Base-by-base conservation (phyloP, 2,113 vertebrate genomes). In the Orycteropus afer region DNA sequence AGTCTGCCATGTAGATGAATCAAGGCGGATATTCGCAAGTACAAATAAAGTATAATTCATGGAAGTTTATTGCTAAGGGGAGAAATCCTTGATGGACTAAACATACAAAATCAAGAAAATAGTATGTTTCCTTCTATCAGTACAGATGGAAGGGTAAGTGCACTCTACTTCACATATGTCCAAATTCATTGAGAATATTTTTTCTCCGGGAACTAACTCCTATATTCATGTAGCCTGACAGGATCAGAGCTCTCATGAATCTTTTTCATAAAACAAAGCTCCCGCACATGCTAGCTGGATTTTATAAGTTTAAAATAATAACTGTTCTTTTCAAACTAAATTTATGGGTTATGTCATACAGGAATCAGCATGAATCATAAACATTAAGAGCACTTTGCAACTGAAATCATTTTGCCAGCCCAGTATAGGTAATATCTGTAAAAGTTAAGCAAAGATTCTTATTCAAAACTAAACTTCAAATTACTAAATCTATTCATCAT, bases 321-420 rank as follows among this genome's bases (percentile, higher is more conserved):
- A 47, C 20, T 76, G 1, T 25, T 74, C 17, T 87, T 93, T 95
- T 42, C 81, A 94, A 94, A 78, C 80, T 83, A 90, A 69, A 8
- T 49, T 91, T 91, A 95, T 90, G 82, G 57, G 29, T 79, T 80
- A 51, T 85, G 59, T 65, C 51, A 91, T 27, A 40, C 45, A 93
- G 37, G 55, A 97, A 98, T 93, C 40, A 97, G 69, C 69, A 88
- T 2, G 37, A 82, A 79, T 78, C 87, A 84, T 78, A 86, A 74
- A 94, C 95, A 89, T 47, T 32, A 83, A 94, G 81, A 90, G 59
- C 51, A 69, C 42, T 76, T 14, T 40, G 53, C 32, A 81, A 40
- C 49, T 78, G 84, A 95, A 95, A 95, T 91, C 88, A 91, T 96
- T 97, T 97, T 90, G 73, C 59, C 61, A 86, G 57, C 63, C n/a